These are phyloP conservation scores for Pheosia tremula DNA, from an alignment of 2,888 invertebrate species.

Conservation along the genomic window DNA sequence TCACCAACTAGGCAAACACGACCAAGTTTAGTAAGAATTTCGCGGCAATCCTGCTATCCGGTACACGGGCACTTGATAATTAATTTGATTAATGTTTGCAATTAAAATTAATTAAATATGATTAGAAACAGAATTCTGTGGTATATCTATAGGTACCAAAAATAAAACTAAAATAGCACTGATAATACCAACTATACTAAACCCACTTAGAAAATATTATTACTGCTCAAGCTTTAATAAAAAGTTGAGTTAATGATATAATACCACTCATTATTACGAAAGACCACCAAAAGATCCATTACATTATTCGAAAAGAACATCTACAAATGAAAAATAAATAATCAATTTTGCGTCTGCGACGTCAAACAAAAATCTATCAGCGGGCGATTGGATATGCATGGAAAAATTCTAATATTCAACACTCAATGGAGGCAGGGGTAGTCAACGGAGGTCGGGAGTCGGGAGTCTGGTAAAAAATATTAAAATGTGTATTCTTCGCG, in stretches of 20 bases:
- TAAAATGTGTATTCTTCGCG: conserved; percentile 34
- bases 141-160: too few species aligned
- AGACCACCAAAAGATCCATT: not conserved
- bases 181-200: too few species aligned
- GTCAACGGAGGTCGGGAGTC: conserved; percentile 7
- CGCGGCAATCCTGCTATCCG: not conserved
- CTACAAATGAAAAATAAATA: not conserved
- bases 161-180: too few species aligned
- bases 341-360: not conserved
- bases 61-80: not conserved
- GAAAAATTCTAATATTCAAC: conserved; percentile 40
- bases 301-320: not conserved
- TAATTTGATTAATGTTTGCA: not conserved
- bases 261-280: too few species aligned
- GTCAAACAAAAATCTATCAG: conserved; percentile 37
- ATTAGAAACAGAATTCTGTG: too few species aligned
- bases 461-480: conserved; percentile 23
- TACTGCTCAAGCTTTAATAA: too few species aligned
- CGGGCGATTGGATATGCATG: conserved; percentile 36
- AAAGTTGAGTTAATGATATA: too few species aligned
- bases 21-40: conserved; percentile 8
- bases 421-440: not conserved
- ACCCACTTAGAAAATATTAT: too few species aligned
- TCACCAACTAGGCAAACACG: conserved; percentile 22
- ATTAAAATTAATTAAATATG: too few species aligned